Conservation (phyloP, 2,797 vertebrate species). For the Lepilemur ruficaudatus region DNA sequence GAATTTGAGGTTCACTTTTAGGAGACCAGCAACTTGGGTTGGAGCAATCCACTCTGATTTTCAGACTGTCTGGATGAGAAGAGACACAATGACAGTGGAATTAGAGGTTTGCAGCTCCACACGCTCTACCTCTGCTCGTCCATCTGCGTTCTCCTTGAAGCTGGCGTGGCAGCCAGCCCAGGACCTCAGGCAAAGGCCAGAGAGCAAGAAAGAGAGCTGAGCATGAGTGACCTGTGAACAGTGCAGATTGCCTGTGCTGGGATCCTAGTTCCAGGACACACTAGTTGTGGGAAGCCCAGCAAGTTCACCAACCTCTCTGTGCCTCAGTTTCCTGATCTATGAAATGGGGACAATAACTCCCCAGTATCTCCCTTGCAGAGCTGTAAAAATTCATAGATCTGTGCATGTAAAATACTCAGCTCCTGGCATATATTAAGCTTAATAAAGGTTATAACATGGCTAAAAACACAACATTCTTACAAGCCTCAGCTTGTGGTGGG, state of each 20-base stretch:
- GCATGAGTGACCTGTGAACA: neutral
- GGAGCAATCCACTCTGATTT: neutral
- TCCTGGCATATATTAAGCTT: neutral
- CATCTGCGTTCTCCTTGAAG: neutral
- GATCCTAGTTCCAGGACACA: neutral
- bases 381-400: neutral
- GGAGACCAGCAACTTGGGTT: neutral
- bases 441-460: neutral
- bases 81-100: too few relatives aligned
- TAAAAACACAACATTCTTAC: neutral
- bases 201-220: neutral
- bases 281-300: neutral
- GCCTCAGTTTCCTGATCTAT: neutral
- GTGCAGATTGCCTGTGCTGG: too few relatives aligned
- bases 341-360: neutral
- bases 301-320: neutral
- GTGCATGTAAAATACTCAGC: neutral
- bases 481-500: neutral
- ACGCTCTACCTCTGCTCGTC: fast-evolving
- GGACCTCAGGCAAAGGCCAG: neutral
- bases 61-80: neutral
- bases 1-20: neutral
- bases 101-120: neutral
- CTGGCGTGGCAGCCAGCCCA: too few relatives aligned
- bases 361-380: neutral